phyloP scores from a whole-genome alignment of 2,113 vertebrate species.

The Paramormyrops kingsleyae region DNA sequence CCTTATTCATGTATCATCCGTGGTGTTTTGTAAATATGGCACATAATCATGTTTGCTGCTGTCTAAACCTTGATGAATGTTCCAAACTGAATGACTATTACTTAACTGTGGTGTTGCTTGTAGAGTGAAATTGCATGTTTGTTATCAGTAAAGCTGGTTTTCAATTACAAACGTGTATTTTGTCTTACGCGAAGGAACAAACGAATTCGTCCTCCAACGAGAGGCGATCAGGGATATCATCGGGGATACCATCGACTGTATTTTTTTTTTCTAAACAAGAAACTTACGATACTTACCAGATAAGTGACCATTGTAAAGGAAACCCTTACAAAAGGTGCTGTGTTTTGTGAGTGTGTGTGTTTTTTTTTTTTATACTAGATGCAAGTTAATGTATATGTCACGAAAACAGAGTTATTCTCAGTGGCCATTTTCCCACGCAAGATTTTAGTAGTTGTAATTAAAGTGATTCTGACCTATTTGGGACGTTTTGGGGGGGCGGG shows the following conservation, averaged over 20 bases:
- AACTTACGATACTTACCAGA: neutral
- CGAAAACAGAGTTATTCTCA: neutral
- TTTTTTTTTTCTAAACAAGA: neutral
- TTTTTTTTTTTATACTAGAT: neutral
- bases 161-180: conserved; percentile 63
- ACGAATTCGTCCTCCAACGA: neutral
- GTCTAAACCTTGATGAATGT: conserved; percentile 75
- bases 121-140: conserved; percentile 97
- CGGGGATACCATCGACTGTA: neutral
- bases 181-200: conserved; percentile 23
- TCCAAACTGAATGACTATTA: conserved; percentile 80
- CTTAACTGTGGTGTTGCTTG: conserved; percentile 84
- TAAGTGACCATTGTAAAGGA: neutral
- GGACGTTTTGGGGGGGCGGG: neutral
- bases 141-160: conserved; percentile 86
- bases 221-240: neutral
- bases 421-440: neutral
- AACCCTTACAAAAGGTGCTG: neutral
- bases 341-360: neutral
- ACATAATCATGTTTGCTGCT: conserved; percentile 57
- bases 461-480: neutral
- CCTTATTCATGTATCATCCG: conserved; percentile 56
- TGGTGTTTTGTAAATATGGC: conserved; percentile 67
- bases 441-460: neutral
- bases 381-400: neutral